Conservation (phyloP, 2,113 vertebrate genomes). For the Geococcyx californianus region DNA sequence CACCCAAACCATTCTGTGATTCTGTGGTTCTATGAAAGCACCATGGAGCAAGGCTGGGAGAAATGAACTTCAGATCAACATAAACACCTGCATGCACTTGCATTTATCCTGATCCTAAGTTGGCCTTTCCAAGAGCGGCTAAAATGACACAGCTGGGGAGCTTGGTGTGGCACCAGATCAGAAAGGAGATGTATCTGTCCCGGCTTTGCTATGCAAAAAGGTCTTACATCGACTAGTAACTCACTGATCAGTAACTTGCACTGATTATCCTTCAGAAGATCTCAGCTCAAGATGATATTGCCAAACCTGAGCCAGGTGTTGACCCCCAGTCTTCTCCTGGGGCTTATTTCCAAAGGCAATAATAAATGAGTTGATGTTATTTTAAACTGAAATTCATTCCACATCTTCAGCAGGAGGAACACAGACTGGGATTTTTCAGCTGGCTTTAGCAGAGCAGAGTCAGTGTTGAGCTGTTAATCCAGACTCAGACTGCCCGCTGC, state of each 20-base stretch:
- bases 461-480: neutral
- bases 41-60: neutral
- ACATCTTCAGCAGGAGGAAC: neutral
- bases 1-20: too few species aligned
- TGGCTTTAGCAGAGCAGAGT: neutral
- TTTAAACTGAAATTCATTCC: neutral
- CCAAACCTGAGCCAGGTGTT: neutral
- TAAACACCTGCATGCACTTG: rapidly evolving
- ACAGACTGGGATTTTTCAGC: neutral
- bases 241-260: rapidly evolving
- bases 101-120: neutral
- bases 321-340: neutral
- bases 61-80: rapidly evolving
- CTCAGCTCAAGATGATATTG: neutral
- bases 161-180: neutral
- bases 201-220: neutral
- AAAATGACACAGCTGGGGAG: neutral
- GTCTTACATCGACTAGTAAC: neutral
- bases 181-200: neutral
- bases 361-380: neutral
- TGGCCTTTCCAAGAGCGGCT: neutral
- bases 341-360: neutral
- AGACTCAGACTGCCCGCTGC: rapidly evolving
- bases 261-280: neutral
- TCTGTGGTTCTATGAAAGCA: neutral